A percentile compares a stretch with the other conserved stretches of the same genome.
Evolutionary conservation across 2,113 vertebrate species (phyloP).

Genomic region (Brachypodius melanocephalos): DNA sequence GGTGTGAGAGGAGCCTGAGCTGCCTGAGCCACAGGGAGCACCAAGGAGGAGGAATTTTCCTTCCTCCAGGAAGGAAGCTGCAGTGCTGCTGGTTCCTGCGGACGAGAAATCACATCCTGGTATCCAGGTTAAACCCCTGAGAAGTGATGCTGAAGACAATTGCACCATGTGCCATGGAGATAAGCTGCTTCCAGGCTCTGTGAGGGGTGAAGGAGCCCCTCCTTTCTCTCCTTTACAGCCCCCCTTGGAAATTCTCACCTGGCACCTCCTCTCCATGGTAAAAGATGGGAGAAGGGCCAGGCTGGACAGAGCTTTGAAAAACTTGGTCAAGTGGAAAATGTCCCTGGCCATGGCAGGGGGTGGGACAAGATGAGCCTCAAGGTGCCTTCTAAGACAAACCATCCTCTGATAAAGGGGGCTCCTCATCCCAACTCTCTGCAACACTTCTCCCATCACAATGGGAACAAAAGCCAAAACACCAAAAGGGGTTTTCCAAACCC

Average conservation of each 20-base stretch:
- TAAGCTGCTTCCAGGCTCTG: background rate
- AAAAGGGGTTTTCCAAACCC: background rate
- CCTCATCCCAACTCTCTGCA: background rate
- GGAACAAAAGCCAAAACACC: background rate
- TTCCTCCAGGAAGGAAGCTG: background rate
- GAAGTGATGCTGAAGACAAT: background rate
- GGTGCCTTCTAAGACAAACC: background rate
- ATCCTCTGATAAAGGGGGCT: background rate
- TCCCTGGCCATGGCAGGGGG: background rate
- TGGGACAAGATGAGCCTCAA: background rate
- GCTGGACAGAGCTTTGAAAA: background rate
- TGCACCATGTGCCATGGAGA: fast-evolving
- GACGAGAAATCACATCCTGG: background rate
- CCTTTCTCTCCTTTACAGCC: background rate
- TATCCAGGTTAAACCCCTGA: background rate
- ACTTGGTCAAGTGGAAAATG: fast-evolving
- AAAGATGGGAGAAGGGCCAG: background rate
- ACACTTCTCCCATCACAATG: background rate
- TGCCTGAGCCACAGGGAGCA: background rate
- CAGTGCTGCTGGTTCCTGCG: background rate
- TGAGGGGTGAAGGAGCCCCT: background rate
- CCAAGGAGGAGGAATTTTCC: background rate
- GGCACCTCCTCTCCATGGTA: background rate
- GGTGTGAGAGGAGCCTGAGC: background rate
- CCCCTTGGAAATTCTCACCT: background rate